Conservation (phyloP, 2,113 vertebrate genomes). For the Pongo pygmaeus region DNA sequence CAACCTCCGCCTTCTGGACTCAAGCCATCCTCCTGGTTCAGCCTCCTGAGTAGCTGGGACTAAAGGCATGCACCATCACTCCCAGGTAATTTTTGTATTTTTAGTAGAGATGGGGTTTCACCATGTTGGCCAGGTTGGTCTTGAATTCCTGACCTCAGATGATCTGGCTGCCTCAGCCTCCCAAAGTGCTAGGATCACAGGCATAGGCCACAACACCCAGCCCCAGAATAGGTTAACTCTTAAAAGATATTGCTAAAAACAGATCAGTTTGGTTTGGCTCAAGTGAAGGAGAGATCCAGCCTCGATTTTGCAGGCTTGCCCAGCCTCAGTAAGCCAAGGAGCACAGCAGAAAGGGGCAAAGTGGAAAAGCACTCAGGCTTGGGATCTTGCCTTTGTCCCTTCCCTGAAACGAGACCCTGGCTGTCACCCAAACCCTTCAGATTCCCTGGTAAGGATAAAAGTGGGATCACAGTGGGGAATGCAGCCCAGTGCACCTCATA, state of each 20-base stretch:
- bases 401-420: not conserved
- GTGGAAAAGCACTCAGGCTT: not conserved
- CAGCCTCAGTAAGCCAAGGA: accelerated
- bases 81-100: not conserved
- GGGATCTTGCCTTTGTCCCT: not conserved
- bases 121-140: not conserved
- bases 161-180: not conserved
- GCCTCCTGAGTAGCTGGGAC: not conserved
- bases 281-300: too few species aligned
- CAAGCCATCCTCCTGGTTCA: not conserved
- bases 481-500: accelerated
- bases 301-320: not conserved
- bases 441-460: not conserved
- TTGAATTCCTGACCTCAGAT: not conserved
- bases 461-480: accelerated
- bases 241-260: not conserved
- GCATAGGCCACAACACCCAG: not conserved
- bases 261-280: not conserved
- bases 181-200: not conserved
- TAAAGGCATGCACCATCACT: not conserved
- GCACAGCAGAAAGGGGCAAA: too few species aligned
- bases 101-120: not conserved
- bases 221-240: not conserved
- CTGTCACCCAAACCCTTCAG: not conserved
- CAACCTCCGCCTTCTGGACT: not conserved